Conservation (phyloP, 2,797 vertebrate genomes). For the Cossypha niveicapilla region DNA sequence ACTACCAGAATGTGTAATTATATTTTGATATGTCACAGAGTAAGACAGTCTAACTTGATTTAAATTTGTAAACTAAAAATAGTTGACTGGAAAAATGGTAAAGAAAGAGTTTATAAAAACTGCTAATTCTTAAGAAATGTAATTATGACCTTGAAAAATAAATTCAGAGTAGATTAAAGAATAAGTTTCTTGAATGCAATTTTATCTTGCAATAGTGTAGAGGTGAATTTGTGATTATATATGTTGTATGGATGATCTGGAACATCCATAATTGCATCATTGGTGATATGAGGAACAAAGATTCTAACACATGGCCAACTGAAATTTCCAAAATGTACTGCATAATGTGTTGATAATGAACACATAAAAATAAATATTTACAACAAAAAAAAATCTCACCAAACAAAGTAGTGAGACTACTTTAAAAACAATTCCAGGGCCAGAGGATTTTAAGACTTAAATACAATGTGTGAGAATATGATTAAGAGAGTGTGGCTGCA, state of each 20-base stretch:
- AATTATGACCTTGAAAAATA: not conserved
- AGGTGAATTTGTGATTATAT: not conserved
- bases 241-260: not conserved
- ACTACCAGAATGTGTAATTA: conserved; percentile 67
- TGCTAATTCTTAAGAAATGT: not conserved
- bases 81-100: not conserved
- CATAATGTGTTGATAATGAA: not conserved
- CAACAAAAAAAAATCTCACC: not conserved
- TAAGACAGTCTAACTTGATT: not conserved
- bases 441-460: not conserved
- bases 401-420: not conserved
- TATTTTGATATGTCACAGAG: conserved; percentile 12
- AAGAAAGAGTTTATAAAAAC: not conserved
- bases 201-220: not conserved
- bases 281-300: not conserved
- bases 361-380: not conserved
- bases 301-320: not conserved
- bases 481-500: not conserved
- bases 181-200: not conserved
- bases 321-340: not conserved
- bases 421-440: not conserved
- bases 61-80: conserved; percentile 1
- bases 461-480: not conserved
- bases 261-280: not conserved
- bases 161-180: not conserved